These are phyloP conservation scores for Lasiommata megera DNA, from an alignment of 2,888 invertebrate genomes.

Conservation along the genomic window DNA sequence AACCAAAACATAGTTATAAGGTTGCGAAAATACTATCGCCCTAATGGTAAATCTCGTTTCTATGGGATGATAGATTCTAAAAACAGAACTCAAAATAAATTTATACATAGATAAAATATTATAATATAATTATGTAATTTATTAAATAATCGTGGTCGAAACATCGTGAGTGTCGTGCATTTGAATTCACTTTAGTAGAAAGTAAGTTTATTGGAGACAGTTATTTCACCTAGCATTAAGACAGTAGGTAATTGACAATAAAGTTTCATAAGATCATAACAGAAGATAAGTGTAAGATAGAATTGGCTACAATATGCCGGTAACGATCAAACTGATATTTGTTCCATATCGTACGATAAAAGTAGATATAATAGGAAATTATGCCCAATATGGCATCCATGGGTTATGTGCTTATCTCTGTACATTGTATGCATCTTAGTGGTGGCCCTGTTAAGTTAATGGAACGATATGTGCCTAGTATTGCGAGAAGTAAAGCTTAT, in stretches of 20 bases:
- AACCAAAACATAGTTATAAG: too few species aligned
- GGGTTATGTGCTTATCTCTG: slow-evolving; percentile 51
- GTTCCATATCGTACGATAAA: slow-evolving; percentile 29
- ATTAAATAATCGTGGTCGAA: slow-evolving; percentile 15
- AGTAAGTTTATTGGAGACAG: slow-evolving; percentile 17
- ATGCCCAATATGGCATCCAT: slow-evolving; percentile 48
- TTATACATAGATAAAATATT: too few species aligned
- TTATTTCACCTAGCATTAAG: slow-evolving; percentile 8
- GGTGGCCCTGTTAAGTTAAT: slow-evolving; percentile 52
- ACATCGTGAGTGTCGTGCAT: slow-evolving; percentile 16
- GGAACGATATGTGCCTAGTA: slow-evolving; percentile 28
- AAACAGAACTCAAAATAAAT: too few species aligned
- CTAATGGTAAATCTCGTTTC: too few species aligned
- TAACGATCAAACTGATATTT: slow-evolving; percentile 10
- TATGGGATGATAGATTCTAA: too few species aligned
- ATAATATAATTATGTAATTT: not conserved
- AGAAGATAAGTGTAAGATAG: slow-evolving; percentile 11
- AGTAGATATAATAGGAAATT: too few species aligned
- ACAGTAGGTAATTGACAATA: slow-evolving; percentile 12
- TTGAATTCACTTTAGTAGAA: slow-evolving; percentile 15
- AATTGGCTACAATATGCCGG: slow-evolving; percentile 14
- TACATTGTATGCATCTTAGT: slow-evolving; percentile 62
- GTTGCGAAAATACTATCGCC: too few species aligned
- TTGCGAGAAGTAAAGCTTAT: not conserved
- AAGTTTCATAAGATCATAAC: slow-evolving; percentile 16